Base-by-base conservation (phyloP, 1,140 invertebrate genomes). In the Caenorhabditis brenneri region DNA sequence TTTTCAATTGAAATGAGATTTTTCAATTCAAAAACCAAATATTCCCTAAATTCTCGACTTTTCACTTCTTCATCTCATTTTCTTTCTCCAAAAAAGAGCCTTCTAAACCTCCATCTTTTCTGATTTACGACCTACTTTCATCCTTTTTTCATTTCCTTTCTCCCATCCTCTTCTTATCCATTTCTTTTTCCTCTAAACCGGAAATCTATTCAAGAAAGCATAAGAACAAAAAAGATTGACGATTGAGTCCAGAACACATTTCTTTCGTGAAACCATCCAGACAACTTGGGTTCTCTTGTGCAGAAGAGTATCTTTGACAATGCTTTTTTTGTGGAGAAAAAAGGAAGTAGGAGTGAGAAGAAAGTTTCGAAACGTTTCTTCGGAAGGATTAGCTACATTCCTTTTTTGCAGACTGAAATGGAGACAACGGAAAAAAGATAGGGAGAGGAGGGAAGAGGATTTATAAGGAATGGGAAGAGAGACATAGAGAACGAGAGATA, bases 331-430 rank as follows among this genome's bases (percentile, higher is more conserved):
- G 65, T 10, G 24, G 33, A 29, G 24, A 15, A 74, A 15, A 74
- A 55, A 27, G 24, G 65, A 74, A 55, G 24, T 10, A 55, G 53
- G 19, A 33, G 29, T 19, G 48, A 51, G 16, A 51, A 65, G 29
- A 74, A 74, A 74, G 65, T 42, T 74, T 74, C 65, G 65, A 74
- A 74, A 42, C 65, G 27, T 74, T 74, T 42, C n/a, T 74, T 74
- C 65, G 22, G 36, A 74, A 24, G 65, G 65, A 74, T 74, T 74
- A 74, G 58, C 58, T 39, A 12, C 58, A 36, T 65, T 39, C n/a
- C 31, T 15, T 22, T 39, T 33, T 36, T 65, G 24, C n/a, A 51
- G 19, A 19, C n/a, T n/a, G n/a, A 51, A n/a, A n/a, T 27, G 29
- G 7, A 33, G 58, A 65, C 58, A 36, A n/a, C n/a, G 31, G 24